These are phyloP conservation scores for Drosophila nasuta DNA, from an alignment of 1,140 invertebrate genomes.

Conservation along the genomic window DNA sequence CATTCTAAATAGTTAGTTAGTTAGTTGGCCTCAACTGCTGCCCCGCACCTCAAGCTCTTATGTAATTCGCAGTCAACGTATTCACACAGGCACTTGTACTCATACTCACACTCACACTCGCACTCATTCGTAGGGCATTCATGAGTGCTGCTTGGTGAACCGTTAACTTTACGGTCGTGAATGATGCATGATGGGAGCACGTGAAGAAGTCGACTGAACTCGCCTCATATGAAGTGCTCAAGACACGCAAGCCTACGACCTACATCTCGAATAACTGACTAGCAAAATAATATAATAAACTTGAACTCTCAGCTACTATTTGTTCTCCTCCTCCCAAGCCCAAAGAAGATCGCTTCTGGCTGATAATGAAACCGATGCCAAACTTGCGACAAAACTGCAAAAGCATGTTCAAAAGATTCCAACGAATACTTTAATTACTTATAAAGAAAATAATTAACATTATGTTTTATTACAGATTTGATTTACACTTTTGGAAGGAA, in stretches of 20 bases:
- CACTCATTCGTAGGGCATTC: constrained; percentile 3
- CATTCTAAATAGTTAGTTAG: constrained; percentile 61
- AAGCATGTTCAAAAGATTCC: not conserved
- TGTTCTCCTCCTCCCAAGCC: no score
- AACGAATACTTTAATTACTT: no score
- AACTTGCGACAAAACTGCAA: not conserved
- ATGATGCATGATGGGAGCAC: constrained; percentile 45
- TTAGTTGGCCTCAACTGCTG: constrained; percentile 16
- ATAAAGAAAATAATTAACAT: no score
- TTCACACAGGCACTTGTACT: constrained; percentile 24
- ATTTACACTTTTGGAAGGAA: no score
- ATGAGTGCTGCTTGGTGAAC: constrained; percentile 45
- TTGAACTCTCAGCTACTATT: not conserved
- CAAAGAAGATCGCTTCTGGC: not conserved
- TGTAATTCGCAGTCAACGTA: constrained; percentile 33
- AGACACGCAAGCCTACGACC: constrained; percentile 39
- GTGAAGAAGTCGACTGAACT: not conserved
- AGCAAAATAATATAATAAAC: constrained; percentile 22
- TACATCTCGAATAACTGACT: constrained; percentile 24
- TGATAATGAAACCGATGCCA: not conserved
- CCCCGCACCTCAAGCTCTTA: constrained; percentile 30
- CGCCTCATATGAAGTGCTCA: not conserved
- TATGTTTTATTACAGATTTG: no score
- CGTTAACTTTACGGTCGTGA: constrained; percentile 43
- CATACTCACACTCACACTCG: not conserved